phyloP scores from a whole-genome alignment of 1,140 invertebrate species.

The Drosophila neocordata region DNA sequence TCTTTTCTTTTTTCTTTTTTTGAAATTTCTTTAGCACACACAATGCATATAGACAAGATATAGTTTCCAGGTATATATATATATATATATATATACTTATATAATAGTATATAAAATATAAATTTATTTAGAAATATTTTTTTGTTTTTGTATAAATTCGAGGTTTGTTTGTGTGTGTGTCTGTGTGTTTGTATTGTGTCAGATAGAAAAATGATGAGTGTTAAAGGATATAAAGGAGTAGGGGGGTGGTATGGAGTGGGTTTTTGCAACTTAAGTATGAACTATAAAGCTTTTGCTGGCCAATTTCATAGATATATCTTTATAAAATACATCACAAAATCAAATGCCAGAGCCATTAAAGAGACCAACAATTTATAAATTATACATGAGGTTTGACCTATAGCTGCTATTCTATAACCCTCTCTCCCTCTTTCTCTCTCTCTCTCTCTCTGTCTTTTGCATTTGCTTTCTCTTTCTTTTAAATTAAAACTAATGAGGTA shows the following conservation, averaged over 20 bases:
- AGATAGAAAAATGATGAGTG: slow-evolving; percentile 44
- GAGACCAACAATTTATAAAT: slow-evolving; percentile 29
- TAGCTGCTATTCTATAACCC: slow-evolving; percentile 23
- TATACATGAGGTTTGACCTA: slow-evolving; percentile 34
- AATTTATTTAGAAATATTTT: slow-evolving; percentile 60
- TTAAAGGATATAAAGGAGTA: too few relatives aligned
- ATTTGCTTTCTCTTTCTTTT: slow-evolving; percentile 33
- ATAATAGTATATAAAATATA: slow-evolving; percentile 64
- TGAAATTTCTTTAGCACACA: slow-evolving; percentile 39
- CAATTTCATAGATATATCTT: not conserved
- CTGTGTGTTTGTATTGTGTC: slow-evolving; percentile 11
- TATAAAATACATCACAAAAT: slow-evolving; percentile 7
- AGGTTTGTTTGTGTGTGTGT: slow-evolving; percentile 55
- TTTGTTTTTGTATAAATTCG: slow-evolving; percentile 68
- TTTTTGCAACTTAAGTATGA: slow-evolving; percentile 26
- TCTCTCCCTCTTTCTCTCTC: slow-evolving; percentile 27
- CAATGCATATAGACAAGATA: slow-evolving; percentile 14
- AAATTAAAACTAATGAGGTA: slow-evolving; percentile 81
- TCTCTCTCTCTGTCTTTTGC: slow-evolving; percentile 26
- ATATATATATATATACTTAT: slow-evolving; percentile 36
- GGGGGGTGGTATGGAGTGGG: not conserved
- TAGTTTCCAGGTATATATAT: slow-evolving; percentile 21
- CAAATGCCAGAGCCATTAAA: slow-evolving; percentile 42
- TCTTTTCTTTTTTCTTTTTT: slow-evolving; percentile 48
- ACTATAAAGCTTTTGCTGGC: slow-evolving; percentile 53